Evolutionary conservation across 1,140 invertebrate genomes (phyloP).

Genomic region (Drosophila suzukii): DNA sequence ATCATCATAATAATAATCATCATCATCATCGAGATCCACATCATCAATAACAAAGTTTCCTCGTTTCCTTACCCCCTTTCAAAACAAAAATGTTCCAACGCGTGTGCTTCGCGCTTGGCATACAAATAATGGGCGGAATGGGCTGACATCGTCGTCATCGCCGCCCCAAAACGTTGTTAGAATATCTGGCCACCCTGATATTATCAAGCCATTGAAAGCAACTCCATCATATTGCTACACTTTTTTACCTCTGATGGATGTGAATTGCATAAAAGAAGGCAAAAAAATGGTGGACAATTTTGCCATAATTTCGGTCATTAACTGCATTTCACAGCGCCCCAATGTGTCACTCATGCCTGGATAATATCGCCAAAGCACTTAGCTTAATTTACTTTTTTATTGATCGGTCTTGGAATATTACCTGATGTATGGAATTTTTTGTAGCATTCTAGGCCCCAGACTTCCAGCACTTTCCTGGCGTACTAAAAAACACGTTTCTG

Average conservation of each 20-base stretch:
- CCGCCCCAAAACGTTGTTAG: constrained; percentile 55
- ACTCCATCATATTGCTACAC: constrained; percentile 27
- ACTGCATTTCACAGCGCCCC: constrained; percentile 4
- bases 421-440: not conserved
- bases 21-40: constrained; percentile 47
- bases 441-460: not conserved
- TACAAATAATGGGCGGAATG: constrained; percentile 63
- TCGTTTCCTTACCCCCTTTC: constrained; percentile 38
- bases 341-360: constrained; percentile 20
- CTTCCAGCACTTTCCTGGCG: not conserved
- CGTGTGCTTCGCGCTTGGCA: constrained; percentile 46
- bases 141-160: constrained; percentile 10
- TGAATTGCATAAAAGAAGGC: constrained; percentile 6
- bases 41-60: constrained; percentile 50
- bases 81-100: constrained; percentile 55
- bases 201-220: constrained; percentile 6
- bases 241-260: constrained; percentile 11
- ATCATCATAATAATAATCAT: constrained; percentile 8
- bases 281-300: constrained; percentile 13
- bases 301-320: constrained; percentile 32
- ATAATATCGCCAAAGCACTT: constrained; percentile 34
- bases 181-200: constrained; percentile 36
- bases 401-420: constrained; percentile 9
- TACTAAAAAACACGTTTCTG: constrained; percentile 9
- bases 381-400: constrained; percentile 28